These are phyloP conservation scores for Drosophila rubida DNA, from an alignment of 2,888 invertebrate species.

Conservation along the genomic window DNA sequence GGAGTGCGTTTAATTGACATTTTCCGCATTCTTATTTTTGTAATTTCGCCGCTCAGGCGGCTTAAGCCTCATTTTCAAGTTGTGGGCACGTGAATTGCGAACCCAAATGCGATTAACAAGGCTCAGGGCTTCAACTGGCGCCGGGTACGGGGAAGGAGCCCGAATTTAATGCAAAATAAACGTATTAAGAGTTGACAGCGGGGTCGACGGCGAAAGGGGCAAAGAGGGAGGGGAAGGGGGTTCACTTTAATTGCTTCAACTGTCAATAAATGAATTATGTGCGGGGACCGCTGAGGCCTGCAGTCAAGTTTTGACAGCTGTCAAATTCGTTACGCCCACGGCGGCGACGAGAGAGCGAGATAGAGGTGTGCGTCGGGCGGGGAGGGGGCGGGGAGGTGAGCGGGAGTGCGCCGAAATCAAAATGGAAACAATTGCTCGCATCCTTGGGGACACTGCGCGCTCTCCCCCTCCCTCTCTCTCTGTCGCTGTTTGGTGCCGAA, in stretches of 20 bases:
- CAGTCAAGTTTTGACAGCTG: conserved; percentile 66
- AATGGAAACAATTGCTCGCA: conserved; percentile 45
- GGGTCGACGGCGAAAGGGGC: background rate
- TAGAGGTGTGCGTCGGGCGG: background rate
- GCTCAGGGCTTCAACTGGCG: conserved; percentile 9
- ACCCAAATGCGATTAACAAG: conserved; percentile 53
- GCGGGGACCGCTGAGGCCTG: conserved; percentile 28
- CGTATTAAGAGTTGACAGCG: conserved; percentile 20
- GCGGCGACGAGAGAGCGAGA: background rate
- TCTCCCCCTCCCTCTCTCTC: background rate
- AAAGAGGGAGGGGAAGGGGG: background rate
- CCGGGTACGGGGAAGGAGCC: conserved; percentile 1
- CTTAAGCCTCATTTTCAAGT: conserved; percentile 30
- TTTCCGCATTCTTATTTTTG: background rate
- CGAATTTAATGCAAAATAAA: conserved; percentile 24
- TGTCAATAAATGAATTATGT: conserved; percentile 69
- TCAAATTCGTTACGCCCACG: conserved; percentile 50
- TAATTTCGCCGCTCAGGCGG: conserved; percentile 1
- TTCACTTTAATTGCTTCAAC: conserved; percentile 65
- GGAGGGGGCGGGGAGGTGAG: background rate
- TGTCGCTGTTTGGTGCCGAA: conserved; percentile 7
- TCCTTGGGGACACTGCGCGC: conserved; percentile 20
- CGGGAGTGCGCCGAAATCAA: conserved; percentile 9
- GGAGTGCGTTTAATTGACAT: background rate
- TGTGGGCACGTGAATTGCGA: conserved; percentile 34